A percentile compares a stretch with the other conserved stretches of the same genome.
phyloP scores from a whole-genome alignment of 2,797 vertebrate genomes.

The Darevskia mixta region DNA sequence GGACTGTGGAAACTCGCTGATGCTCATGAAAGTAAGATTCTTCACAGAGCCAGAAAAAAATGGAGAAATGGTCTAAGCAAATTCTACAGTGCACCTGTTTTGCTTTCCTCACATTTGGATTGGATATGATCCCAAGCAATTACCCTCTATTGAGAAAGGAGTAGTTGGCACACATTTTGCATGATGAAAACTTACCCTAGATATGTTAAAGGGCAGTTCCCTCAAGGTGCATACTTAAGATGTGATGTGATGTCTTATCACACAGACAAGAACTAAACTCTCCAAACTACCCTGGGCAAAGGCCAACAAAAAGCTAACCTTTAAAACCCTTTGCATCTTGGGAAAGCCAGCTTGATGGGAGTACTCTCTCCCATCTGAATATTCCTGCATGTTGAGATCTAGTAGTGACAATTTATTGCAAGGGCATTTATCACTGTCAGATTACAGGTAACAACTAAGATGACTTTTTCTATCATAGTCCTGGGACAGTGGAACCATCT shows the following conservation, averaged over 20 bases:
- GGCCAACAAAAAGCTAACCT: neutral
- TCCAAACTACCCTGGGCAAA: neutral
- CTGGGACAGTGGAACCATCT: too few relatives aligned
- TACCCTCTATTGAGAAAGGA: neutral
- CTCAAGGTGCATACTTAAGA: neutral
- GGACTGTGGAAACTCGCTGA: neutral
- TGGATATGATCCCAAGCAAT: neutral
- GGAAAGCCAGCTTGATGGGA: neutral
- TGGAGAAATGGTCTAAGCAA: neutral
- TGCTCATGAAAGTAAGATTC: neutral
- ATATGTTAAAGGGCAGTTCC: constrained; percentile 17
- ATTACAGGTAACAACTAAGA: neutral
- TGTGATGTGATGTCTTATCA: neutral
- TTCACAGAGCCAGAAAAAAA: neutral
- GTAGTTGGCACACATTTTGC: neutral
- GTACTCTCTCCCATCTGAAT: neutral
- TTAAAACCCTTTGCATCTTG: neutral
- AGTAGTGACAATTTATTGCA: neutral
- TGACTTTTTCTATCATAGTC: neutral
- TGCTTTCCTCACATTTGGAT: neutral
- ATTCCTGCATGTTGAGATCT: neutral
- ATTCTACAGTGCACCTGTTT: constrained; percentile 4
- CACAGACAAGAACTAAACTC: neutral
- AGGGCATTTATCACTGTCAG: neutral
- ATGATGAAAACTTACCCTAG: neutral